A percentile compares a stretch with the other conserved stretches of the same genome.
Conservation (phyloP, 2,113 vertebrate species). For the Pelvicachromis taeniatus region DNA sequence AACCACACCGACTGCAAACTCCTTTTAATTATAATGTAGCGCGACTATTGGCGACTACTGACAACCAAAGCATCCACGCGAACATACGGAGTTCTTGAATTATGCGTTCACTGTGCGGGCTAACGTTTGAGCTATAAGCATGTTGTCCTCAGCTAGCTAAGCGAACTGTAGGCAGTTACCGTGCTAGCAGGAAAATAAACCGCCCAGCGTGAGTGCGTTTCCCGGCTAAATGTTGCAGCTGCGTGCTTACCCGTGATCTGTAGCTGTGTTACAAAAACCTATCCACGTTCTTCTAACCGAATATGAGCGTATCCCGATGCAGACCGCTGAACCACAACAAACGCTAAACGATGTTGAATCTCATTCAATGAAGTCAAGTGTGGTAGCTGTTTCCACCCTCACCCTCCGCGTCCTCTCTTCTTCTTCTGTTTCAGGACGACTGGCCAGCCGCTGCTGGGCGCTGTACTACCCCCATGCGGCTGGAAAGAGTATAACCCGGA, state of each 20-base stretch:
- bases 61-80: rapidly evolving
- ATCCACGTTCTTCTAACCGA: not conserved
- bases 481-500: not conserved
- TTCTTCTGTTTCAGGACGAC: not conserved
- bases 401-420: not conserved
- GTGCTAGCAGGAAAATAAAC: not conserved
- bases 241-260: not conserved
- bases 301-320: not conserved
- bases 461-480: not conserved
- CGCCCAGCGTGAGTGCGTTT: not conserved
- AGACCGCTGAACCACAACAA: not conserved
- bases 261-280: not conserved
- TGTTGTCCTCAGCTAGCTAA: not conserved
- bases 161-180: not conserved
- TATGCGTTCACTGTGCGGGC: not conserved
- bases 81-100: not conserved
- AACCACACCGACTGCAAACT: not conserved
- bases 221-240: not conserved
- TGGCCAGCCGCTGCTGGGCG: not conserved
- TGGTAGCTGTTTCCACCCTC: not conserved
- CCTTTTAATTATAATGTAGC: not conserved
- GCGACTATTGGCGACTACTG: no score
- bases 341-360: not conserved
- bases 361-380: slow-evolving; percentile 21
- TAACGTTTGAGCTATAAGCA: not conserved